These are phyloP conservation scores for Pundamilia nyererei DNA, from an alignment of 2,113 vertebrate genomes.

Conservation along the genomic window DNA sequence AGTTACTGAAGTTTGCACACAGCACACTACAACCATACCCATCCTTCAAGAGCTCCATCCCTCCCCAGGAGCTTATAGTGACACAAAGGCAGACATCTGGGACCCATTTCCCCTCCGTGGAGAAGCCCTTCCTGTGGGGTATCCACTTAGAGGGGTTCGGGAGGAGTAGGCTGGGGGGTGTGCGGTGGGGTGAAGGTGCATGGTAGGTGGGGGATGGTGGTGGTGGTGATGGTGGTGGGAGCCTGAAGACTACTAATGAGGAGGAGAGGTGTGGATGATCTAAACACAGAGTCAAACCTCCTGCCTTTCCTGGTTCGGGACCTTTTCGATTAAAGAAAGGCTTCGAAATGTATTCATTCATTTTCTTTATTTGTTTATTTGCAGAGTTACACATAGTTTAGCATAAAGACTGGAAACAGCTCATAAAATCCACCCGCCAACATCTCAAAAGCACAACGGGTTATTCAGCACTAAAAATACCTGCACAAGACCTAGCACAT, in stretches of 20 bases:
- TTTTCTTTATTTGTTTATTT: not conserved
- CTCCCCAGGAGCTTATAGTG: constrained; percentile 58
- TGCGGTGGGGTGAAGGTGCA: not conserved
- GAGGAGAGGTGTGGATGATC: constrained; percentile 16
- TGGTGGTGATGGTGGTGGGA: not conserved
- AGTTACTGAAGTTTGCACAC: constrained; percentile 52
- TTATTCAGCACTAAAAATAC: not conserved
- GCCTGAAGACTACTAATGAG: not conserved
- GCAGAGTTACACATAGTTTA: not conserved
- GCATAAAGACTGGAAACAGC: not conserved
- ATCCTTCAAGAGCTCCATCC: constrained; percentile 54
- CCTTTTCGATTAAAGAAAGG: not conserved
- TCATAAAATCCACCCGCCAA: not conserved
- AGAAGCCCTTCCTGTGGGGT: constrained; percentile 74
- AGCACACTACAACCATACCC: constrained; percentile 12
- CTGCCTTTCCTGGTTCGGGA: not conserved
- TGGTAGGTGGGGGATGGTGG: not conserved
- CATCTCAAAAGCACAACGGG: not conserved
- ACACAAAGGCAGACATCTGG: constrained; percentile 71
- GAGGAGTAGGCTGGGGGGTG: not conserved
- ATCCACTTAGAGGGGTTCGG: constrained; percentile 65
- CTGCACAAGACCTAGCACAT: not conserved
- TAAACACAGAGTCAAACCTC: not conserved
- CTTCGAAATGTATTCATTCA: not conserved
- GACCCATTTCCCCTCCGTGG: constrained; percentile 70